Conservation (phyloP, 2,113 vertebrate species). For the Boulengeromyrus knoepffleri region DNA sequence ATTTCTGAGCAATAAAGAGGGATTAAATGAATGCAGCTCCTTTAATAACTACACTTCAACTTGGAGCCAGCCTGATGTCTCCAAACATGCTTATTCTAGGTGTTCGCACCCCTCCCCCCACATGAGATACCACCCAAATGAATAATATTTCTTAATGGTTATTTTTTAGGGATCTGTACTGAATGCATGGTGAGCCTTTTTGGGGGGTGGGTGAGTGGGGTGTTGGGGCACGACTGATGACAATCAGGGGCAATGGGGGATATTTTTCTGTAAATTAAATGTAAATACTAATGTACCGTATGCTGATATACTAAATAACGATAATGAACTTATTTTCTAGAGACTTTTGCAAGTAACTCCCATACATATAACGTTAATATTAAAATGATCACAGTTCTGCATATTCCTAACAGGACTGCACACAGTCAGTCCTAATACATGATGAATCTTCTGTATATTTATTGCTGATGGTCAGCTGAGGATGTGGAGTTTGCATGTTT, state of each 20-base stretch:
- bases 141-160: conserved; percentile 29
- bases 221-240: background rate
- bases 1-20: conserved; percentile 68
- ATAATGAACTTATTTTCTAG: background rate
- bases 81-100: conserved; percentile 53
- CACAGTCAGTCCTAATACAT: background rate
- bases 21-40: conserved; percentile 67
- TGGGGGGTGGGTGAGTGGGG: background rate
- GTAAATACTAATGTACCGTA: background rate
- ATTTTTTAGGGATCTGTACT: background rate
- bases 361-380: background rate
- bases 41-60: conserved; percentile 69
- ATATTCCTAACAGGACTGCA: background rate
- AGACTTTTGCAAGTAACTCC: background rate
- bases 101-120: conserved; percentile 47
- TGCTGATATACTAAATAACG: background rate
- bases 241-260: background rate
- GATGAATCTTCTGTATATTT: background rate
- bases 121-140: conserved; percentile 42
- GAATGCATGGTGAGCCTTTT: background rate
- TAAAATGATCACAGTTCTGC: background rate
- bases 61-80: conserved; percentile 57
- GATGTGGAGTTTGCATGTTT: background rate
- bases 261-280: background rate
- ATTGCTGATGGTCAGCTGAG: background rate